Evolutionary conservation across 2,113 vertebrate genomes (phyloP), one percentile per base, ranked within the genome.

Genomic region (Turnix velox): DNA sequence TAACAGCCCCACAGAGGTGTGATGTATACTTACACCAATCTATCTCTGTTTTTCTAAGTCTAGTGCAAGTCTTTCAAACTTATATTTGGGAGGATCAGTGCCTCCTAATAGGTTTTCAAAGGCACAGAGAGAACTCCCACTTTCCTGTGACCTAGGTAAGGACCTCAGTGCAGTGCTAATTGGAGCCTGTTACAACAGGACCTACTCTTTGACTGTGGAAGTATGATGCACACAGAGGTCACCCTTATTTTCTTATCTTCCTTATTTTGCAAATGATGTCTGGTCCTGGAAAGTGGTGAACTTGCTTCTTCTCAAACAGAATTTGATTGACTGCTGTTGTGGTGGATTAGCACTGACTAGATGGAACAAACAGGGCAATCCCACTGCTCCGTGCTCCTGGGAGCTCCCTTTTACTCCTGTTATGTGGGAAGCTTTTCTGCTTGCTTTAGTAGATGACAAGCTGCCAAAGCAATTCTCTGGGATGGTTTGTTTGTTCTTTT

Each of bases 101-200:
- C 18, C 87, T 89, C 72, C 55, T 91, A 89, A 90, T 85, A 86
- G 72, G 61, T 84, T 94, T 92, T 85, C 84, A 89, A 72, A 92
- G 79, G 66, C 90, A 87, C 16, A 37, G 67, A 91, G 57, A 9
- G 59, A 82, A 67, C n/a, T 89, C 69, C 39, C 65, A 66, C 59
- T 87, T 67, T 86, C 33, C 58, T 91, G 84, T 2, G 12, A 90
- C 45, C 79, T 73, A 42, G 40, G 55, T 61, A 76, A 88, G 91
- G 82, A 87, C 74, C 63, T 84, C 84, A 51, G 46, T 31, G 45
- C 42, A 61, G 73, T 79, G 51, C 45, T 94, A 75, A 82, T 49
- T 92, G 79, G 62, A 95, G 72, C 39, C 42, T 37, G n/a, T 88
- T 84, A 82, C 54, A 95, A n/a, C 40, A 48, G 72, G 61, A 57